Base-by-base conservation (phyloP, 2,797 vertebrate species). In the Vireo griseus region DNA sequence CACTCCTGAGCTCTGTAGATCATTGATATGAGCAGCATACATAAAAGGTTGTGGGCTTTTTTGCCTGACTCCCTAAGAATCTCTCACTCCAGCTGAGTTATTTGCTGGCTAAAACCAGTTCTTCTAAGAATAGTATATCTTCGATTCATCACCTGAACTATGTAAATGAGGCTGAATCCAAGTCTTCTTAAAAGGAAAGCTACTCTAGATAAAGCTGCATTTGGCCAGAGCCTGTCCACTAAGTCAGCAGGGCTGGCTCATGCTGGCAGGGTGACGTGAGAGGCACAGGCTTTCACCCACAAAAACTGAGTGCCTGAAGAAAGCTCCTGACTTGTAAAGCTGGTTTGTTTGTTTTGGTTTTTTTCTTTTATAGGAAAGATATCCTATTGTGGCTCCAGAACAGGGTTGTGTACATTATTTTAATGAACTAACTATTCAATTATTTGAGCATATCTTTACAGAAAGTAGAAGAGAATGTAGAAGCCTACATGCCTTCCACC, bases 111-210 rank as follows among this genome's bases (percentile, higher is more conserved):
- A 59, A 78, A 89, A 51, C 59, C 17, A 45, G 40, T 82, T 92
- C 51, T 88, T 88, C 77, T 85, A 89, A 93, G 81, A 94, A 88
- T 81, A 96, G 86, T 81, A 5, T 51, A 59, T 91, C 86, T 95
- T 83, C 0, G 0, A 37, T 92, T 92, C 78, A 91, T 96, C 76
- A 94, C 94, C 91, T 94, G 75, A 92, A 62, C 85, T 91, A 58
- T 92, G 93, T 90, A 94, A 83, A 94, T 92, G 87, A 86, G 79
- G 31, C 65, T 90, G 66, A 92, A 68, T 94, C 68, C 88, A 96
- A 88, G 71, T 83, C 52, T 44, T 95, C 73, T 90, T 88, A 72
- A 90, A 94, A 88, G 82, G 65, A 91, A 86, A 78, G 39, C 42
- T 54, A 25, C 68, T 65, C 26, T 68, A 44, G 28, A 62, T 91